Base-by-base conservation (phyloP, 2,888 invertebrate genomes). In the Adelphocoris suturalis region DNA sequence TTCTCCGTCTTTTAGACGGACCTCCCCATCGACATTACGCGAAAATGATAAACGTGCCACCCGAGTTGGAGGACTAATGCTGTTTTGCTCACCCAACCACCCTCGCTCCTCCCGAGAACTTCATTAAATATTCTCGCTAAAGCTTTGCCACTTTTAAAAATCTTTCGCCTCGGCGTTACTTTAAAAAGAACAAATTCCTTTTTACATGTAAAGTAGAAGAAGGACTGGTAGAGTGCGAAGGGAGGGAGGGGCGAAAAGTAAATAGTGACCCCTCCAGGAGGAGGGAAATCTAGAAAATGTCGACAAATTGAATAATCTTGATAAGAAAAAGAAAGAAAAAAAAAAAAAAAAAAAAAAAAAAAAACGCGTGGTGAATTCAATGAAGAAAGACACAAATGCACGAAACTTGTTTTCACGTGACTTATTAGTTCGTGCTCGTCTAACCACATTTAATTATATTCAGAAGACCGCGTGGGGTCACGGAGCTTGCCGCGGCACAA, bases 281-380 rank as follows among this genome's bases (percentile, higher is more conserved):
- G 37, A n/a, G 46, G 37, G 78, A 19, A 46, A 46, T 78, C 78
- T 47, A 78, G 23, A 68, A 68, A 68, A 68, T 68, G 78, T 78
- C 78, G 78, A 78, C 78, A 78, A 78, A 78, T 78, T 78, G 78
- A 46, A 78, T 78, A 78, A 78, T 78, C 78, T 78, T 37, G 78
- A 78, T 78, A 78, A 78, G 19, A 19, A 78, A 78, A 47, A n/a
- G 12, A 46, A 46, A 28, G 13, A 27, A 19, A 75, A 78, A 46
- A 23, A 27, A 47, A n/a, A 19, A 46, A 46, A 28, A 28, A 27
- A 19, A 75, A 78, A 46, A 23, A 27, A 23, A 46, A 37, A 2
- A 14, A 78, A 78, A 78, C 46, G 78, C 78, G 78, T 46, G 46
- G 78, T 46, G 14, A 78, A 78, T 78, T 46, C 46, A 78, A 46